Conservation (phyloP, 2,113 vertebrate genomes). For the Vidua macroura region DNA sequence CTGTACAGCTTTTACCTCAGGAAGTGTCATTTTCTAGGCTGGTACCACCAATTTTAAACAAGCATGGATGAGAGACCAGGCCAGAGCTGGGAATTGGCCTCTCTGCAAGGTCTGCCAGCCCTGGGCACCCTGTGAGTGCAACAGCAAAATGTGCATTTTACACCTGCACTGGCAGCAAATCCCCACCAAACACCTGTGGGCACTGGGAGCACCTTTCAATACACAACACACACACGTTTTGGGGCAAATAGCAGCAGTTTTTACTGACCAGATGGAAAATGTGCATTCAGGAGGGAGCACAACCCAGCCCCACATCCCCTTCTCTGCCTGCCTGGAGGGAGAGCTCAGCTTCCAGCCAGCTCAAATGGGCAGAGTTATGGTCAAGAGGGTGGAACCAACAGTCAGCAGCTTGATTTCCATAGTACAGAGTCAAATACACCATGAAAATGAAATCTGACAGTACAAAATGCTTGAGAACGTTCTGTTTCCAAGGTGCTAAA, state of each 20-base stretch:
- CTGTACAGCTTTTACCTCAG: neutral
- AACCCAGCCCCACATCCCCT: neutral
- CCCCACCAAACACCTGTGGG: neutral
- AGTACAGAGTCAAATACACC: constrained; percentile 53
- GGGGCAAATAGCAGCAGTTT: neutral
- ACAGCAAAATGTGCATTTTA: neutral
- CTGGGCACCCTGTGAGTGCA: neutral
- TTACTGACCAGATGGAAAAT: neutral
- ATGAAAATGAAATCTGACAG: constrained; percentile 27
- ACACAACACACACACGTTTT: neutral
- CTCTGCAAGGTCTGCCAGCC: neutral
- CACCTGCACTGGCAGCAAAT: neutral
- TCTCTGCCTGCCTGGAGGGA: neutral
- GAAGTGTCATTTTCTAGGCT: neutral
- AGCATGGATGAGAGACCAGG: rapidly evolving
- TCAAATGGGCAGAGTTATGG: neutral
- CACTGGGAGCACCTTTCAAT: neutral
- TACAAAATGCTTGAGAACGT: constrained; percentile 58
- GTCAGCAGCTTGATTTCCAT: constrained; percentile 57
- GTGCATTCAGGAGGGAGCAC: neutral
- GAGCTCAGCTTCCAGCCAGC: neutral
- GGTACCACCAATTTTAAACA: neutral
- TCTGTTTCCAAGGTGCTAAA: constrained; percentile 6
- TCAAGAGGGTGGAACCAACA: neutral
- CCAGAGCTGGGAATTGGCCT: neutral